Evolutionary conservation across 2,888 invertebrate species (phyloP), one percentile per base, ranked within the genome.

Genomic region (Nysson spinosus): DNA sequence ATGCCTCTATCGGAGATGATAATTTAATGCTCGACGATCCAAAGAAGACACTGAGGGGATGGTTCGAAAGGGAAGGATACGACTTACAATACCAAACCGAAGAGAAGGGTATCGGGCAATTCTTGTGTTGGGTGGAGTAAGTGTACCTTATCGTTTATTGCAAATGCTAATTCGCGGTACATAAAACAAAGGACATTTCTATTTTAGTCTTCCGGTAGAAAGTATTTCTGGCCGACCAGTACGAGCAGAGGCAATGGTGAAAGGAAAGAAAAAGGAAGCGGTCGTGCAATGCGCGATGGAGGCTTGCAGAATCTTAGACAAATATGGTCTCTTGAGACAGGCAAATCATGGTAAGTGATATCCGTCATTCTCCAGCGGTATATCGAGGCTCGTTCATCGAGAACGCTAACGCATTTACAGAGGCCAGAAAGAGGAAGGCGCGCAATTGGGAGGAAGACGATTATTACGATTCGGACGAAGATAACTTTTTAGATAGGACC

Each of bases 241-340:
- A 11, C 88, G 93, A 6, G 97, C 96, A 0, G 97, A 98, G 86
- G 94, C 94, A 0, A 89, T 94, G 0, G 95, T 96, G 54, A 93
- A 93, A 65, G 97, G 97, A 0, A 96, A 96, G 88, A 98, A 98
- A 86, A 97, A 96, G 83, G 98, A 98, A 78, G 95, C 96, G 0
- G 96, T 98, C 0, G 87, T 94, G 0, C 96, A 96, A 44, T 97
- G 98, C 86, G 98, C 99, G 0, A 84, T 99, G 46, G 98, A 99
- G 87, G 98, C 98, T 0, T 99, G 99, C 83, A 89, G 96, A 72
- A 91, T 96, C 30, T 89, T 99, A 4, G 98, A 99, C 86, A 89
- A 95, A 28, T 92, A 95, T 58, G 97, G 97, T 0, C 89, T 97
- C 11, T 88, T 99, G 56, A 87, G 97, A 11, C 95, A 96, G 86